Percentiles rank a stretch among this genome's conserved stretches.
Evolutionary conservation across 2,113 vertebrate species (phyloP).

Genomic region (Callaeas wilsoni): DNA sequence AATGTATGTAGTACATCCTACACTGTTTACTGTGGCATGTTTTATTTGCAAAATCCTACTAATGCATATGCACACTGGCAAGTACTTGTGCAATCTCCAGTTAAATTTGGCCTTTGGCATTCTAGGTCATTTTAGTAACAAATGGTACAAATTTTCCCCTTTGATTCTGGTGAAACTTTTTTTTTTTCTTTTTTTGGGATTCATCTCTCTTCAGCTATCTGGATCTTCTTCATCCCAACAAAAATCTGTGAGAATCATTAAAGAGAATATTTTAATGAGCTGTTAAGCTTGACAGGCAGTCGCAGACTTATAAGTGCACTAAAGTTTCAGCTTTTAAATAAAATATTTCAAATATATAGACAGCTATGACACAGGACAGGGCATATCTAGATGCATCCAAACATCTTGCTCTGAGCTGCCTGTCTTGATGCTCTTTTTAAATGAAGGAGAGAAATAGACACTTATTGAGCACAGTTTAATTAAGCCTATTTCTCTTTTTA

Average conservation of each 20-base stretch:
- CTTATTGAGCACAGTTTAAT: neutral
- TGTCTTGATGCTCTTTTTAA: neutral
- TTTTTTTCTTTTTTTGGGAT: neutral
- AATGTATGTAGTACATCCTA: neutral
- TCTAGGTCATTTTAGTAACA: neutral
- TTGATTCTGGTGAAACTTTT: neutral
- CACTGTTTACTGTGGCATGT: neutral
- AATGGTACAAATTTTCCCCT: neutral
- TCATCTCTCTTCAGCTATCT: neutral
- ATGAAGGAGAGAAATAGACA: neutral
- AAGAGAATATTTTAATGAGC: neutral
- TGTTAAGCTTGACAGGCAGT: neutral
- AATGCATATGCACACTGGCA: neutral
- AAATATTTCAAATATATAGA: neutral
- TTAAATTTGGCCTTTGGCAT: neutral
- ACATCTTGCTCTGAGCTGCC: neutral
- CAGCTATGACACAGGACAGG: neutral
- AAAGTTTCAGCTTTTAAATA: neutral
- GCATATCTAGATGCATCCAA: neutral
- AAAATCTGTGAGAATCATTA: neutral
- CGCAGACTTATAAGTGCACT: neutral
- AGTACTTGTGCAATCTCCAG: neutral
- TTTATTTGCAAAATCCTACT: neutral
- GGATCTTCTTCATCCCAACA: neutral
- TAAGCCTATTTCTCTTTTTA: too few species aligned